phyloP scores from a whole-genome alignment of 2,113 vertebrate genomes.

The Eubucco bourcierii region DNA sequence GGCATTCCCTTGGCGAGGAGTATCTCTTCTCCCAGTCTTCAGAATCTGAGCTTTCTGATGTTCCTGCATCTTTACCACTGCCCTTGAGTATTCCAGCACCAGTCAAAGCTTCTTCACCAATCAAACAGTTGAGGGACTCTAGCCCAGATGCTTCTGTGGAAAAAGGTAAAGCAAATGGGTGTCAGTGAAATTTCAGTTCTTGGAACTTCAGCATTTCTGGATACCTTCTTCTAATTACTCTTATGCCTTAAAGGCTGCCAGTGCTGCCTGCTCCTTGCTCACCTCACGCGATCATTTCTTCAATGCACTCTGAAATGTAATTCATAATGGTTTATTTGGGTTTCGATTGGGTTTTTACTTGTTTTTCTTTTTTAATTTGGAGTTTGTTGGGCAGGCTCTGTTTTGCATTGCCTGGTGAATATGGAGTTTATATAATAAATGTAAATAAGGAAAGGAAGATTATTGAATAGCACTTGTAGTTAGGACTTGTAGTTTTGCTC shows the following conservation, averaged over 20 bases:
- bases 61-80: constrained; percentile 69
- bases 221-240: not conserved
- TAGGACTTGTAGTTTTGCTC: not conserved
- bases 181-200: not conserved
- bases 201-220: not conserved
- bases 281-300: not conserved
- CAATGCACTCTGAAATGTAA: not conserved
- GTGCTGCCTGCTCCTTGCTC: not conserved
- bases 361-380: not conserved
- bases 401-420: not conserved
- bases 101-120: constrained; percentile 80
- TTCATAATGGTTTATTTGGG: not conserved
- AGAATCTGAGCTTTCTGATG: constrained; percentile 75
- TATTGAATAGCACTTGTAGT: not conserved
- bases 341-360: not conserved
- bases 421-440: not conserved
- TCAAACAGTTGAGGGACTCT: constrained; percentile 77
- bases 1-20: constrained; percentile 90
- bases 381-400: not conserved
- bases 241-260: not conserved
- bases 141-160: constrained; percentile 72
- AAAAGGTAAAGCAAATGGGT: constrained; percentile 81
- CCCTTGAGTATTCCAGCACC: constrained; percentile 73
- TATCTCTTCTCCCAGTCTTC: constrained; percentile 79
- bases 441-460: not conserved